Base-by-base conservation (phyloP, 1,140 invertebrate species). In the Caerostris extrusa region DNA sequence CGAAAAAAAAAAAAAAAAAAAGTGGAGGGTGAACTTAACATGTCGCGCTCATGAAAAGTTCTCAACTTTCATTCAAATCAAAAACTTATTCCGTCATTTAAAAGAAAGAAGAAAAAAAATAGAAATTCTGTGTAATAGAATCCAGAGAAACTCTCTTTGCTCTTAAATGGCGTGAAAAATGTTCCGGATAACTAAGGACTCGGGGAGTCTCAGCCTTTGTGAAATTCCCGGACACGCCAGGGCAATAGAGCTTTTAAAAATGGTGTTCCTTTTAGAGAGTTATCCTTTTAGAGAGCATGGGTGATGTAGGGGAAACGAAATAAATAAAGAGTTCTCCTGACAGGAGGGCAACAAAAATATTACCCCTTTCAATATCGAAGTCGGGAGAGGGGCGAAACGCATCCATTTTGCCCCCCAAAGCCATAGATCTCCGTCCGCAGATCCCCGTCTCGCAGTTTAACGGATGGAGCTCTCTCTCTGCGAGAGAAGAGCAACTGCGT, bases 291-390 rank as follows among this genome's bases (percentile, higher is more conserved):
- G 34, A 34, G 34, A 0, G 34, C 2, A 61, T 14, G 60, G 60
- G 61, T 64, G 61, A 64, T 34, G 34, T 34, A 34, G 34, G 34
- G 34, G 34, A 34, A 34, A 34, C 5, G 71, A 53, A 34, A 77
- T 77, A 77, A 77, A 77, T 77, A 77, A 77, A 53, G 34, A 34
- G 34, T 3, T 81, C 17, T 58, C 82, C 19, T 83, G 82, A 83
- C 82, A 83, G 82, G 19, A 83, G 71, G 82, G 82, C 82, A 83
- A 83, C 57, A 55, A 58, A 83, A 83, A 83, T 83, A 83, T 83
- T 83, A 83, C 82, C 82, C 82, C 55, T 83, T 83, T 83, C 82
- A 83, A 83, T 83, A 83, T 83, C 82, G n/a, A 57, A 83, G 55
- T 58, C 55, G 14, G 82, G 82, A 56, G 19, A 19, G 55, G 56